phyloP scores from a whole-genome alignment of 2,797 vertebrate genomes.

The Liparis tanakae region DNA sequence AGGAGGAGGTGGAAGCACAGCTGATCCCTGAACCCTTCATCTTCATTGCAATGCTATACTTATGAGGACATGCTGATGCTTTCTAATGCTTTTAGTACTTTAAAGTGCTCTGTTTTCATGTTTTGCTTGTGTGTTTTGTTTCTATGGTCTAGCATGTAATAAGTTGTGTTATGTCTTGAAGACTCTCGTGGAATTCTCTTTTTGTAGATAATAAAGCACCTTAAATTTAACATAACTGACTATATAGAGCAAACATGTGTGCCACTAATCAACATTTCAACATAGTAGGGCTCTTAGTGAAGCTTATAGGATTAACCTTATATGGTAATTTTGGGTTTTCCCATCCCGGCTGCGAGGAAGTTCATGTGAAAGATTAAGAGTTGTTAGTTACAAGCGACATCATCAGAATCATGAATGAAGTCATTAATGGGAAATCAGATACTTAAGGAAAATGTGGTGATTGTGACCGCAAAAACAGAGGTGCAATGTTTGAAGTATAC shows the following conservation, averaged over 20 bases:
- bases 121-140: background rate
- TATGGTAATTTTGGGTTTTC: background rate
- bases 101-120: background rate
- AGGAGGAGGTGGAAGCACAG: constrained; percentile 58
- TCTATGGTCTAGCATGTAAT: background rate
- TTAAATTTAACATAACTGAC: background rate
- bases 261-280: too few relatives aligned
- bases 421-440: too few relatives aligned
- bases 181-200: background rate
- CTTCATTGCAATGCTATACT: constrained; percentile 1
- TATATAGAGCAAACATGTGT: background rate
- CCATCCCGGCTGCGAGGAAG: background rate
- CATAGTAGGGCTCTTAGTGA: too few relatives aligned
- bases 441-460: background rate
- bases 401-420: too few relatives aligned
- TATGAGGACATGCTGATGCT: background rate
- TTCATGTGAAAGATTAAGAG: too few relatives aligned
- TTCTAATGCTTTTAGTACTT: background rate
- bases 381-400: too few relatives aligned
- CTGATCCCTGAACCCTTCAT: constrained; percentile 62
- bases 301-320: background rate
- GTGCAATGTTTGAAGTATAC: too few relatives aligned
- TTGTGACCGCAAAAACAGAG: background rate
- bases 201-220: background rate
- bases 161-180: background rate